Percentiles rank a stretch among this genome's conserved stretches.
Evolutionary conservation across 2,797 vertebrate genomes (phyloP).

Genomic region (Galago senegalensis): DNA sequence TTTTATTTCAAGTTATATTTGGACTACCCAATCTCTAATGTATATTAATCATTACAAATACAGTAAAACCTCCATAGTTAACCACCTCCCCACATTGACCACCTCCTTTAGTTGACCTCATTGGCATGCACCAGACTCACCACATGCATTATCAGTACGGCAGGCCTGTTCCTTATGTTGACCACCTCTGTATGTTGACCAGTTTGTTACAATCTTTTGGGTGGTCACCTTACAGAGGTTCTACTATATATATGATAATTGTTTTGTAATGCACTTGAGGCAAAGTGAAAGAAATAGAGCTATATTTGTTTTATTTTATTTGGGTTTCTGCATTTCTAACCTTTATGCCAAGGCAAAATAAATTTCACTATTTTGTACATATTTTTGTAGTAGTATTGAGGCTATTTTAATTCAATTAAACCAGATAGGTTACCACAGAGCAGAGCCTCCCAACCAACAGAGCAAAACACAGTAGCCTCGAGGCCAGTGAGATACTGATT

Average conservation of each 20-base stretch:
- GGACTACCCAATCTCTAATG: background rate
- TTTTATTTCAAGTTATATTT: constrained; percentile 21
- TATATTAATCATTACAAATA: background rate
- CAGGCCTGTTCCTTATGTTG: too few relatives aligned
- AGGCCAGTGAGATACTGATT: too few relatives aligned
- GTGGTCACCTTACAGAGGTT: too few relatives aligned
- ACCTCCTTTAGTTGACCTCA: too few relatives aligned
- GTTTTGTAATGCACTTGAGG: background rate
- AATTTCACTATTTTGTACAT: background rate
- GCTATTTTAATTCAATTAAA: background rate
- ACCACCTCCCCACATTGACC: too few relatives aligned
- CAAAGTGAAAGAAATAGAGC: background rate
- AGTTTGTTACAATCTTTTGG: too few relatives aligned
- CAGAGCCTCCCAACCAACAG: background rate
- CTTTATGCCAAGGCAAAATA: background rate
- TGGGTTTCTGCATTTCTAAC: background rate
- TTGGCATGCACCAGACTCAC: too few relatives aligned
- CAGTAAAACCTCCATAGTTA: too few relatives aligned
- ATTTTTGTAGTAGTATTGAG: background rate
- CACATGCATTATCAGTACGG: too few relatives aligned
- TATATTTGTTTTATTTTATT: background rate
- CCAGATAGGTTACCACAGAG: background rate
- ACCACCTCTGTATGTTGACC: too few relatives aligned
- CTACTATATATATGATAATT: background rate
- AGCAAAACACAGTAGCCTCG: background rate